Evolutionary conservation across 2,888 invertebrate genomes (phyloP), one percentile per base, ranked within the genome.

Genomic region (Peribatodes rhomboidaria): DNA sequence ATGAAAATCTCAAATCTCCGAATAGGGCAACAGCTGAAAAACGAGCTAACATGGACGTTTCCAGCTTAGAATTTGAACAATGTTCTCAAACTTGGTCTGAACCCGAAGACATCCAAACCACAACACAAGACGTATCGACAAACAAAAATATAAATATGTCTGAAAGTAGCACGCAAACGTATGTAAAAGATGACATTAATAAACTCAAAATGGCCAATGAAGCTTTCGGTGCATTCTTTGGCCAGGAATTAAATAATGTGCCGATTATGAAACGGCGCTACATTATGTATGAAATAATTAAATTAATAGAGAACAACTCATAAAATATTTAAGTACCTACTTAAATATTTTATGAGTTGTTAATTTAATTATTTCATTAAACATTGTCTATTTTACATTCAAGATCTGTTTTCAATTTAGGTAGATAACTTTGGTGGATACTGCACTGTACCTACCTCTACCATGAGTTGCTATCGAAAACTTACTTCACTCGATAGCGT

Each of bases 111-210:
- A 41, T 41, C 16, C 41, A 41, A 41, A 41, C 14, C 41, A 41
- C 41, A 41, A n/a, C 41, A 41, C 41, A 41, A 41, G 41, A 41
- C 41, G 41, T n/a, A 41, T 41, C 41, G n/a, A 41, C 41, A 41
- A 41, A 41, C 41, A 41, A 41, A 41, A 41, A 41, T 41, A 41
- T 41, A 41, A 41, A 41, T 41, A 41, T 41, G 41, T 41, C 41
- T 41, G 41, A 41, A 41, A 41, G 41, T 41, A 41, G 41, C 41
- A 14, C n/a, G 41, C 41, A 41, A 41, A 41, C 41, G 14, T 41
- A 41, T 41, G 41, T 41, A 41, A 41, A 41, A 41, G 41, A 41
- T 41, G 41, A 41, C 41, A 41, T 41, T 14, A 41, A 41, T 41
- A 41, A 41, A 41, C 41, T n/a, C 16, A 41, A 41, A 41, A 41